phyloP scores from a whole-genome alignment of 2,888 invertebrate genomes.

The Penaeus monodon region DNA sequence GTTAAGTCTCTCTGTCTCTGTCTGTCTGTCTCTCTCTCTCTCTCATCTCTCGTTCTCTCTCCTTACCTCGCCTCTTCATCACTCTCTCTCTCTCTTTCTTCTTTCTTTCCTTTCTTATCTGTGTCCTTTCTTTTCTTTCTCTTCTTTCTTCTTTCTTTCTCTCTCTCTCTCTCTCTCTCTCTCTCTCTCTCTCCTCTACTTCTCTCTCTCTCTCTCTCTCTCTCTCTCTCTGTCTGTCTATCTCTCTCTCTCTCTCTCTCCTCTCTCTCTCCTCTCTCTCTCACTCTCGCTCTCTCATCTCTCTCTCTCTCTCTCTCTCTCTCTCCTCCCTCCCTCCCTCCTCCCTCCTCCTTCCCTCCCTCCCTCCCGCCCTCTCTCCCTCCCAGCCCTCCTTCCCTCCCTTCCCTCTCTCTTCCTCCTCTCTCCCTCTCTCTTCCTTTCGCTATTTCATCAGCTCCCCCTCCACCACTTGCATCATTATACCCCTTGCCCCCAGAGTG shows the following conservation, averaged over 20 bases:
- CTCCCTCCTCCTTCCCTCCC: neutral
- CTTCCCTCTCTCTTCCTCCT: neutral
- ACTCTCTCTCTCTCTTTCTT: too few species aligned
- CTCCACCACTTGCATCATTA: neutral
- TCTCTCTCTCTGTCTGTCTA: too few species aligned
- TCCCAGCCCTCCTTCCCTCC: neutral
- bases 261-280: neutral
- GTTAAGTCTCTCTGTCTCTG: neutral
- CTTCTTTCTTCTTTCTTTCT: too few species aligned
- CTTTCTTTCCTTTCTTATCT: too few species aligned
- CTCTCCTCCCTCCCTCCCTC: neutral
- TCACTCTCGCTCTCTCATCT: conserved; percentile 12
- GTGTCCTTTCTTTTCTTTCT: too few species aligned
- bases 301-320: neutral
- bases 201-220: too few species aligned
- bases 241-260: neutral
- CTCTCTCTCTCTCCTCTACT: too few species aligned
- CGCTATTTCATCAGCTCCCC: neutral
- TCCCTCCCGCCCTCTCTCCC: neutral
- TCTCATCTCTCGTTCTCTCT: too few species aligned
- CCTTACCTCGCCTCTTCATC: too few species aligned
- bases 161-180: too few species aligned
- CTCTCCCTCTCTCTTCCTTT: neutral
- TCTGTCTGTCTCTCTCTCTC: too few species aligned
- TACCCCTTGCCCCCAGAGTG: neutral